Evolutionary conservation across 1,140 invertebrate genomes (phyloP).

Genomic region (Diabrotica undecimpunctata): DNA sequence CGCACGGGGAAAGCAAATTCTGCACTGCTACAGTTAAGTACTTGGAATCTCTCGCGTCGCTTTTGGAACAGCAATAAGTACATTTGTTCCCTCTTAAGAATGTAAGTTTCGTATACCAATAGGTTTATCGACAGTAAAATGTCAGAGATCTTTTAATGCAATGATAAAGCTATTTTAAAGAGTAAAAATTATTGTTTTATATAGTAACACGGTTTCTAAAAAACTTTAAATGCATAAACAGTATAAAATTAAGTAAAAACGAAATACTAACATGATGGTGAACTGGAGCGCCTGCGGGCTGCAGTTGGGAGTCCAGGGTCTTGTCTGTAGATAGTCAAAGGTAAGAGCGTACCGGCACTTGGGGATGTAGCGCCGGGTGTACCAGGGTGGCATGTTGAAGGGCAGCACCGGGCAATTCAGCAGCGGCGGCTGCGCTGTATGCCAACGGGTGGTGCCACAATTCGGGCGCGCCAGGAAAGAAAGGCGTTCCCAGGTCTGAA

Average conservation of each 20-base stretch:
- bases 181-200: too few relatives aligned
- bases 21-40: too few relatives aligned
- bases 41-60: too few relatives aligned
- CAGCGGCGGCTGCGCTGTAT: conserved; percentile 68
- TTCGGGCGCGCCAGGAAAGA: conserved; percentile 89
- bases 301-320: conserved; percentile 57
- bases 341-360: conserved; percentile 93
- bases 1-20: conserved; percentile 30
- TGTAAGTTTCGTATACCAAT: too few relatives aligned
- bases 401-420: conserved; percentile 74
- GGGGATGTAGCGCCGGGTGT: conserved; percentile 93
- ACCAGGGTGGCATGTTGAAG: conserved; percentile 86
- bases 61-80: too few relatives aligned
- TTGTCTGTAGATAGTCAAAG: conserved; percentile 94
- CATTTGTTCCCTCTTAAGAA: too few relatives aligned
- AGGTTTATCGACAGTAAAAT: too few relatives aligned
- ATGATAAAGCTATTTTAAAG: too few relatives aligned
- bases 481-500: conserved; percentile 87
- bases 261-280: conserved; percentile 48
- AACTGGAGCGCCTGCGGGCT: conserved; percentile 52
- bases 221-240: too few relatives aligned
- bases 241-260: too few relatives aligned
- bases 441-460: conserved; percentile 91
- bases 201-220: too few relatives aligned
- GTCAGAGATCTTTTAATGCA: too few relatives aligned